phyloP scores from a whole-genome alignment of 2,797 vertebrate genomes.

The Spinus olivaceus region DNA sequence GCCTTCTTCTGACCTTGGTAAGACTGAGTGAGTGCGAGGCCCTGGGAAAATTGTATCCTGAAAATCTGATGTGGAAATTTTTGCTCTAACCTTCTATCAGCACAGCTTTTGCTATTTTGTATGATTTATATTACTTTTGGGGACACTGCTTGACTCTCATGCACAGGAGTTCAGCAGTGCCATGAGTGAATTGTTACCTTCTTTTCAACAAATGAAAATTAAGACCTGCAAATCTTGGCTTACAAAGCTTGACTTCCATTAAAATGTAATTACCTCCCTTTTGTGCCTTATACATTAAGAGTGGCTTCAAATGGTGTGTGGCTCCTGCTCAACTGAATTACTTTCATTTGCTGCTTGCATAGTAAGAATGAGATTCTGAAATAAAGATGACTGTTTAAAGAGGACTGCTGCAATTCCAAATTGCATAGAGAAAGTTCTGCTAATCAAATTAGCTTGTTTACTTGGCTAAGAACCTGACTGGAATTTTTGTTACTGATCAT shows the following conservation, averaged over 20 bases:
- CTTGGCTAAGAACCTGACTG: neutral
- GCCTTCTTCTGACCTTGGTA: neutral
- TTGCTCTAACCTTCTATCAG: neutral
- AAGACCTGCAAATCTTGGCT: slow-evolving; percentile 11
- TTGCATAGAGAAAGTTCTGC: neutral
- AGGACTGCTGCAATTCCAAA: neutral
- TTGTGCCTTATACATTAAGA: slow-evolving; percentile 7
- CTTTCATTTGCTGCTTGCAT: neutral
- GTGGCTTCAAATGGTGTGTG: slow-evolving; percentile 1
- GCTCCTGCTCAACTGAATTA: slow-evolving; percentile 8
- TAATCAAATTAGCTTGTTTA: neutral
- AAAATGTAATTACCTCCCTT: slow-evolving; percentile 35
- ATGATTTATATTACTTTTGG: neutral
- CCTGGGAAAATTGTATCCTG: neutral
- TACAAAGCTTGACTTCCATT: neutral
- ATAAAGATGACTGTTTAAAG: slow-evolving; percentile 8
- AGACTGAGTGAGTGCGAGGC: neutral
- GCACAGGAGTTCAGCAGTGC: neutral
- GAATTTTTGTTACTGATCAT: neutral
- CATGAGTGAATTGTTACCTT: neutral
- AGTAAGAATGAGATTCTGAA: neutral
- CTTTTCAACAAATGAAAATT: slow-evolving; percentile 5
- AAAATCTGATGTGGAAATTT: neutral
- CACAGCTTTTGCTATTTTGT: neutral
- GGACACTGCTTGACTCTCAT: neutral